phyloP scores from a whole-genome alignment of 2,888 invertebrate genomes.

The Agrilus cyanescens region DNA sequence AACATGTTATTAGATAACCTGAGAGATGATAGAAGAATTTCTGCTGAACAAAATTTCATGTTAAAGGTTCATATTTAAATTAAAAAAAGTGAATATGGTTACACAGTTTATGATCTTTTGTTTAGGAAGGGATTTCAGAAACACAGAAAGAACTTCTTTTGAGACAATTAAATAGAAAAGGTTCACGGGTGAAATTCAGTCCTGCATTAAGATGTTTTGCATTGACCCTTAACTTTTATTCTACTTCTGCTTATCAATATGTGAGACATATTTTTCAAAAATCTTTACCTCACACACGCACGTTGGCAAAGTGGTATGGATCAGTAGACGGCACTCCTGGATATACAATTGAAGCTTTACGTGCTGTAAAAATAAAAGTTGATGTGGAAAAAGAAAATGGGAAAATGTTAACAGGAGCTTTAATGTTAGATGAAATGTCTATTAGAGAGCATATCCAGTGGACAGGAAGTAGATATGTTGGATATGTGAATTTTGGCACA shows the following conservation, averaged over 20 bases:
- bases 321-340: conserved; percentile 23
- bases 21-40: too few species aligned
- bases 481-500: conserved; percentile 21
- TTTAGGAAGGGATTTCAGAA: too few species aligned
- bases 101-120: too few species aligned
- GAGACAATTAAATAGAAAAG: too few species aligned
- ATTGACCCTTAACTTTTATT: conserved; percentile 23
- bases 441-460: conserved; percentile 20
- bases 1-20: too few species aligned
- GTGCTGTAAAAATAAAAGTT: conserved; percentile 14
- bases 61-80: too few species aligned
- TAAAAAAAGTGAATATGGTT: too few species aligned
- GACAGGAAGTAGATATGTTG: conserved; percentile 22
- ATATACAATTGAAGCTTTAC: conserved; percentile 19
- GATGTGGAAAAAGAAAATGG: conserved; percentile 1
- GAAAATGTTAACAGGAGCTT: conserved; percentile 11
- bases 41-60: too few species aligned
- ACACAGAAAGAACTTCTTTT: too few species aligned
- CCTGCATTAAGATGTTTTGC: conserved; percentile 21
- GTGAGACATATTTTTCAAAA: conserved; percentile 22
- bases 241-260: conserved; percentile 23
- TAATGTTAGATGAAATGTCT: conserved; percentile 23
- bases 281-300: conserved; percentile 20
- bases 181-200: too few species aligned
- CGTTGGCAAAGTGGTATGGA: conserved; percentile 22